phyloP scores from a whole-genome alignment of 2,888 invertebrate species.

The Fissipunctia ypsillon region DNA sequence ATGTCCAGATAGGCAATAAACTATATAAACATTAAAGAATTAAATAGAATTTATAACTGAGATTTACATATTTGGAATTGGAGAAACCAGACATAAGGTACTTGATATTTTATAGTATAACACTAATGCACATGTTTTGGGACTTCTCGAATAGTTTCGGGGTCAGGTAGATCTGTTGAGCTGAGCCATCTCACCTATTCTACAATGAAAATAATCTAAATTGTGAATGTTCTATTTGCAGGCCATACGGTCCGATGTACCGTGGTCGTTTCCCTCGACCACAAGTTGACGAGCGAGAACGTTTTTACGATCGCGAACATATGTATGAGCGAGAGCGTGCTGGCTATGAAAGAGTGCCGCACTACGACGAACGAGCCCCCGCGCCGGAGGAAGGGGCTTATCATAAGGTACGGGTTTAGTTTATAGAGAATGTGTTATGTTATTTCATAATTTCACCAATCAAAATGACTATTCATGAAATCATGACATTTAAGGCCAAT shows the following conservation, averaged over 20 bases:
- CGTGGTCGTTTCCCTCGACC: conserved; percentile 79
- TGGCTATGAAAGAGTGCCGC: conserved; percentile 80
- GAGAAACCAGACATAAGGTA: neutral
- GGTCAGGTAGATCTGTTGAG: neutral
- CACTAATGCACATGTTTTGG: neutral
- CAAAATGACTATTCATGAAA: neutral
- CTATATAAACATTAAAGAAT: too few relatives aligned
- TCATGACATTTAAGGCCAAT: neutral
- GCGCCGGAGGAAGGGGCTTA: conserved; percentile 80
- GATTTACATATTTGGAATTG: neutral
- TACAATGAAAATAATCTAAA: neutral
- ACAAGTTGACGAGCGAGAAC: conserved; percentile 81
- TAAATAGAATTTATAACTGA: neutral
- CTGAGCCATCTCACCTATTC: neutral
- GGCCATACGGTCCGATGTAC: conserved; percentile 82
- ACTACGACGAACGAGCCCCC: conserved; percentile 81
- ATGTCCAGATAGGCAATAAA: neutral
- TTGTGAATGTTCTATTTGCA: conserved; percentile 26
- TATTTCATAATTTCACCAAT: neutral
- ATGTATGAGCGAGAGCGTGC: conserved; percentile 81
- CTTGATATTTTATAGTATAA: neutral
- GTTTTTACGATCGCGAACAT: conserved; percentile 82
- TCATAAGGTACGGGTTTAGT: conserved; percentile 78
- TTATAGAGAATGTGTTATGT: neutral
- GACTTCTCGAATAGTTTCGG: neutral